Evolutionary conservation across 2,797 vertebrate species (phyloP), one percentile per base, ranked within the genome.

Genomic region (Leptatherina wallacei): DNA sequence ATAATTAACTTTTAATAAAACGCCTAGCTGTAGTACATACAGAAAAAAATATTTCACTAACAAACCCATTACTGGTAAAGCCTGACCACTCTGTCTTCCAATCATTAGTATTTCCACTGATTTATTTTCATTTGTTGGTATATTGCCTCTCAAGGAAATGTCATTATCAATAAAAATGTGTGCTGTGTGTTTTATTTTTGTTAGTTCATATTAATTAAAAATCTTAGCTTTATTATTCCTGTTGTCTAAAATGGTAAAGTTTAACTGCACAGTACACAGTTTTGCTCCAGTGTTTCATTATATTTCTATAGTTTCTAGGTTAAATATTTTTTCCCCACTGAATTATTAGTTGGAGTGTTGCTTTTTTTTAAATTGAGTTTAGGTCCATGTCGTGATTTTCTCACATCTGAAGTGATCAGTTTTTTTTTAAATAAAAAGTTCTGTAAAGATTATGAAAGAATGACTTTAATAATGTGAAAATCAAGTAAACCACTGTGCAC

Each of bases 401-500:
- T 32, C 22, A 3, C 27, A 22, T 42, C n/a, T 54, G 7, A 0
- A 5, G 6, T 3, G 5, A 12, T 52, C 1, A 18, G 2, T 27
- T 27, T 27, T 27, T 27, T 27, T 22, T 56, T 24, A 3, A n/a
- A 32, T 16, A 3, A 20, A 51, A 1, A 5, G 30, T 35, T 42
- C 20, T 22, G 44, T 36, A 0, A 10, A 27, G 40, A 35, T 16
- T 8, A 56, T 11, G 6, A 42, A 69, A 38, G 47, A 2, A 10
- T 27, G 20, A 52, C 20, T 18, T 36, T 10, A 33, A 32, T 47
- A 18, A 18, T 22, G 13, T 71, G 57, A 52, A 49, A 61, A 71
- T 62, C 6, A 2, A 35, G 14, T 61, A 11, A 33, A 76, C 12
- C 44, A 36, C 7, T 38, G 47, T 61, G 36, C 62, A 33, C 75